These are phyloP conservation scores for Nannoperca obscura DNA, from an alignment of 2,797 vertebrate species.

Conservation along the genomic window DNA sequence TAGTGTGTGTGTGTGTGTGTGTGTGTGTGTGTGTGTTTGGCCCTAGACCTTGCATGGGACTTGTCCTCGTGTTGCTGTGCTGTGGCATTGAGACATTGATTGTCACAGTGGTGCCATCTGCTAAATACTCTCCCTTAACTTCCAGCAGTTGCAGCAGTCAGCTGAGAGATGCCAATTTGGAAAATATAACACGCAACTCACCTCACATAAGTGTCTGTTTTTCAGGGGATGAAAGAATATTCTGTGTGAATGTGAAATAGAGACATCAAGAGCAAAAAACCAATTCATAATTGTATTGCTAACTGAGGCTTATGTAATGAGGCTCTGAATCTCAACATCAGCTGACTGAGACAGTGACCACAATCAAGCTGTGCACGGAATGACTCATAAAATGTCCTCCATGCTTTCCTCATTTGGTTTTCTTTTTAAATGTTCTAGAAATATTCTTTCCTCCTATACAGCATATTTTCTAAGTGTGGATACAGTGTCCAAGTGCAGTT, in stretches of 20 bases:
- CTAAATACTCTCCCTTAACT: constrained; percentile 52
- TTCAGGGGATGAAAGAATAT: constrained; percentile 47
- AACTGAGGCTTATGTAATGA: constrained; percentile 12
- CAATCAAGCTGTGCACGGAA: not conserved
- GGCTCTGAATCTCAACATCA: constrained; percentile 16
- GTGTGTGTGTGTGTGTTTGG: constrained; percentile 1
- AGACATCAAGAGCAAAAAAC: constrained; percentile 20
- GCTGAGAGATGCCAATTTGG: constrained; percentile 54
- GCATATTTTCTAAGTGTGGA: too few relatives aligned
- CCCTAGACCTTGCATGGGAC: constrained; percentile 63
- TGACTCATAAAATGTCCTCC: not conserved
- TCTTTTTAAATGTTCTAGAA: too few relatives aligned
- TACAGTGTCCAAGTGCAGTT: too few relatives aligned
- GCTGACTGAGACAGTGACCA: constrained; percentile 16
- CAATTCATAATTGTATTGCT: not conserved
- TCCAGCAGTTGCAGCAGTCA: constrained; percentile 41
- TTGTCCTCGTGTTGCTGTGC: constrained; percentile 36
- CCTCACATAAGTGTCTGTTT: constrained; percentile 36
- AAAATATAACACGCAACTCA: constrained; percentile 16
- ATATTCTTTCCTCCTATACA: too few relatives aligned
- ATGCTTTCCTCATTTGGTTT: too few relatives aligned
- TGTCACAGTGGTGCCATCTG: constrained; percentile 61
- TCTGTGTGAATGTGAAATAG: constrained; percentile 30
- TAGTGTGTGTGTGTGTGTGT: too few relatives aligned
- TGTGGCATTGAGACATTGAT: constrained; percentile 63